Conservation (phyloP, 2,113 vertebrate genomes). For the Festucalex cinctus region DNA sequence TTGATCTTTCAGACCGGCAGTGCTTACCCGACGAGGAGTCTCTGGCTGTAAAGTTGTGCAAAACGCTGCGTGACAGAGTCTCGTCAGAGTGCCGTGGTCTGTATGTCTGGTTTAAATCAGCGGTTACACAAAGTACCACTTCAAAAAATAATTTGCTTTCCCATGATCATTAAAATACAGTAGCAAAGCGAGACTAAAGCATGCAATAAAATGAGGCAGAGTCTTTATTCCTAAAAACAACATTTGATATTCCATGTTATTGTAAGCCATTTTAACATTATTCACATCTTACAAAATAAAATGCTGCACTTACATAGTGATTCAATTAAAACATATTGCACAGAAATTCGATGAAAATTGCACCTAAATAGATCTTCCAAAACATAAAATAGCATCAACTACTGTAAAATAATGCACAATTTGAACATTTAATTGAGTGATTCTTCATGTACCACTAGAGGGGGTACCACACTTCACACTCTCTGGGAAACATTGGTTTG, state of each 20-base stretch:
- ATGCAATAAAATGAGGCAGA: neutral
- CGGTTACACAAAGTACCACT: neutral
- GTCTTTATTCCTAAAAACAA: neutral
- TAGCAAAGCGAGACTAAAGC: neutral
- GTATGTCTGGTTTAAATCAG: constrained; percentile 40
- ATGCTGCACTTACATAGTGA: too few relatives aligned
- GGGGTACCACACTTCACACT: neutral
- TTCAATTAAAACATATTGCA: too few relatives aligned
- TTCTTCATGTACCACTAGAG: neutral
- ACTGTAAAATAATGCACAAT: constrained; percentile 34
- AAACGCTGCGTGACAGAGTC: constrained; percentile 55
- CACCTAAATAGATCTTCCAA: too few relatives aligned
- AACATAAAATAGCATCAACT: too few relatives aligned
- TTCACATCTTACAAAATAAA: too few relatives aligned
- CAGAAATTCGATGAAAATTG: neutral
- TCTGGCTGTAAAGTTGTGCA: constrained; percentile 70
- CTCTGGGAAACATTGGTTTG: neutral
- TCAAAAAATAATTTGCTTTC: neutral
- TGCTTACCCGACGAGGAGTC: constrained; percentile 67
- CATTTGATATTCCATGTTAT: too few relatives aligned
- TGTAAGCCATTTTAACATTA: too few relatives aligned
- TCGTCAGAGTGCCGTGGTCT: constrained; percentile 57
- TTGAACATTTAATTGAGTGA: neutral
- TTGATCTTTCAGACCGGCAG: neutral
- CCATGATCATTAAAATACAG: neutral